Conservation (phyloP, 1,140 invertebrate genomes). For the Ctenoplectra terminalis region DNA sequence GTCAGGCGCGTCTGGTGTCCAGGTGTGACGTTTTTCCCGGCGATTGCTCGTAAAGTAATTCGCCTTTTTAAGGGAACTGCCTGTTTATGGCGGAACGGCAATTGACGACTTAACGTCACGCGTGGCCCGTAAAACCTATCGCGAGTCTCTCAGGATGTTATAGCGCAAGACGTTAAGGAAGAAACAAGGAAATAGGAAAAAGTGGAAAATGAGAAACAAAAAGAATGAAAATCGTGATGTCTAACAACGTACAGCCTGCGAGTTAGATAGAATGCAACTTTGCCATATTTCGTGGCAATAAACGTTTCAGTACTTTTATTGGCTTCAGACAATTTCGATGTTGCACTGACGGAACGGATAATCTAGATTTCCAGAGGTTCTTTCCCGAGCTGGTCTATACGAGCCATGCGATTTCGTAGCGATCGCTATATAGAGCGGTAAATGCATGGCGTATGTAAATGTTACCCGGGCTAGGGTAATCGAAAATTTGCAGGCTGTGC, state of each 20-base stretch:
- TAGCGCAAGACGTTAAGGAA: background rate
- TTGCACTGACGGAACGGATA: no score
- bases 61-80: no score
- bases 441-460: conserved; percentile 76
- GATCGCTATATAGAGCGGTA: conserved; percentile 64
- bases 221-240: conserved; percentile 23
- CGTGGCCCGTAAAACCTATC: no score
- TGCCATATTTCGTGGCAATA: conserved; percentile 64
- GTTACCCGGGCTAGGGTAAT: conserved; percentile 77
- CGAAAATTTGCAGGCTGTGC: conserved; percentile 74
- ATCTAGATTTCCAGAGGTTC: background rate
- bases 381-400: background rate
- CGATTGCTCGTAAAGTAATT: no score
- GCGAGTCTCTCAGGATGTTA: no score
- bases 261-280: background rate
- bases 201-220: no score
- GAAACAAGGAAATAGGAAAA: background rate
- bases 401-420: background rate
- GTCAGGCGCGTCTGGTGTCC: no score
- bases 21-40: no score
- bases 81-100: no score
- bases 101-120: no score
- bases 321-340: conserved; percentile 14
- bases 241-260: background rate
- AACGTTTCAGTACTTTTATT: conserved; percentile 65